phyloP scores from a whole-genome alignment of 2,113 vertebrate genomes.

The Actinemys pallida region DNA sequence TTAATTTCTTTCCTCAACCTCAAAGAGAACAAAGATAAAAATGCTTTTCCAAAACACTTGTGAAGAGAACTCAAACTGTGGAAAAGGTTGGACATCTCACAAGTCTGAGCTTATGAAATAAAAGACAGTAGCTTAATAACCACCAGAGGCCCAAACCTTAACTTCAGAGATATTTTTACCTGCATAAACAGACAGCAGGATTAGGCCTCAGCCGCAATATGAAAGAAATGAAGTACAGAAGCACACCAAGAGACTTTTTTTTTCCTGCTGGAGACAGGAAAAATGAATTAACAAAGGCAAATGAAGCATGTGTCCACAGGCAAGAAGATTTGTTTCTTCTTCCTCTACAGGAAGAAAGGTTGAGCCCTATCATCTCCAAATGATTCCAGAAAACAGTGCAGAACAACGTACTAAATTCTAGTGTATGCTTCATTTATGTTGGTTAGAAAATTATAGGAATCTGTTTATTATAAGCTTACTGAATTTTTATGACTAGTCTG shows the following conservation, averaged over 20 bases:
- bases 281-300: neutral
- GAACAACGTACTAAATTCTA: neutral
- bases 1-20: conserved; percentile 11
- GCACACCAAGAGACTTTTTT: neutral
- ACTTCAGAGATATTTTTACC: neutral
- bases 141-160: neutral
- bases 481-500: neutral
- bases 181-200: neutral
- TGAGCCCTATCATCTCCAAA: neutral
- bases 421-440: neutral
- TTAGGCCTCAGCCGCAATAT: neutral
- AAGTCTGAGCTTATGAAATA: neutral
- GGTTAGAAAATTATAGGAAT: neutral
- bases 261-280: neutral
- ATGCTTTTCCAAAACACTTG: neutral
- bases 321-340: neutral
- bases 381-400: neutral
- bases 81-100: neutral
- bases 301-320: neutral
- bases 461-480: neutral
- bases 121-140: neutral
- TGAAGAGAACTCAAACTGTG: neutral
- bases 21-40: conserved; percentile 8
- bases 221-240: neutral
- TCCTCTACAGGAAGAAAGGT: neutral